Conservation (phyloP, 2,888 invertebrate species). For the Pelosia muscerda region DNA sequence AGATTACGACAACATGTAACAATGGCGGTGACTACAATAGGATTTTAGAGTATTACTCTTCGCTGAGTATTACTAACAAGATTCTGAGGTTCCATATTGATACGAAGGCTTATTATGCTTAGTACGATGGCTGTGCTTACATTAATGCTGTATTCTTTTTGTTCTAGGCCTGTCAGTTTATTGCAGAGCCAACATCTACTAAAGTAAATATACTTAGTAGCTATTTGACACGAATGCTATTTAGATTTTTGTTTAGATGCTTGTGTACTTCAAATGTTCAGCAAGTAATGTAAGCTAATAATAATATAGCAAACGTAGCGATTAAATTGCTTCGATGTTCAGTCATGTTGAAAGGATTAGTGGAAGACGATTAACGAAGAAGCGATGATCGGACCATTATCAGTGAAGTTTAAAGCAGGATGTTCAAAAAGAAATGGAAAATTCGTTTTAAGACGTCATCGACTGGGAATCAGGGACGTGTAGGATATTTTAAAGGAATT, state of each 20-base stretch:
- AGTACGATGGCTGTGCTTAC: not conserved
- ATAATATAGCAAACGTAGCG: slow-evolving; percentile 11
- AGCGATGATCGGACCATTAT: not conserved
- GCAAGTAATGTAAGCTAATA: slow-evolving; percentile 11
- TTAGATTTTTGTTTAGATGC: slow-evolving; percentile 30
- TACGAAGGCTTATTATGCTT: not conserved
- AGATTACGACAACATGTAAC: slow-evolving; percentile 35
- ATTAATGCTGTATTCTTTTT: slow-evolving; percentile 25
- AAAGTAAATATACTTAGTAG: slow-evolving; percentile 32
- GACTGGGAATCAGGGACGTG: not conserved
- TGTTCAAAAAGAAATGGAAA: not conserved
- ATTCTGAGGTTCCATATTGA: slow-evolving; percentile 13
- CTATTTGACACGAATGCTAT: slow-evolving; percentile 27
- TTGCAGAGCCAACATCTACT: slow-evolving; percentile 30
- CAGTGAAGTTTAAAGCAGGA: not conserved
- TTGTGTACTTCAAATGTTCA: slow-evolving; percentile 20
- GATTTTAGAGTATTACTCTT: slow-evolving; percentile 32
- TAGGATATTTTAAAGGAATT: not conserved
- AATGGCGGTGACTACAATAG: slow-evolving; percentile 41
- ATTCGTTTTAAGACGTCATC: not conserved
- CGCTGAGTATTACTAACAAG: slow-evolving; percentile 14
- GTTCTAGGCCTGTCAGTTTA: slow-evolving; percentile 32
- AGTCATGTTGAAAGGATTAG: slow-evolving; percentile 16
- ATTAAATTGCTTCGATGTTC: slow-evolving; percentile 7
- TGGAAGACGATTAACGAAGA: slow-evolving; percentile 9